Evolutionary conservation across 2,797 vertebrate genomes (phyloP).

Genomic region (Crocodylus rhombifer): DNA sequence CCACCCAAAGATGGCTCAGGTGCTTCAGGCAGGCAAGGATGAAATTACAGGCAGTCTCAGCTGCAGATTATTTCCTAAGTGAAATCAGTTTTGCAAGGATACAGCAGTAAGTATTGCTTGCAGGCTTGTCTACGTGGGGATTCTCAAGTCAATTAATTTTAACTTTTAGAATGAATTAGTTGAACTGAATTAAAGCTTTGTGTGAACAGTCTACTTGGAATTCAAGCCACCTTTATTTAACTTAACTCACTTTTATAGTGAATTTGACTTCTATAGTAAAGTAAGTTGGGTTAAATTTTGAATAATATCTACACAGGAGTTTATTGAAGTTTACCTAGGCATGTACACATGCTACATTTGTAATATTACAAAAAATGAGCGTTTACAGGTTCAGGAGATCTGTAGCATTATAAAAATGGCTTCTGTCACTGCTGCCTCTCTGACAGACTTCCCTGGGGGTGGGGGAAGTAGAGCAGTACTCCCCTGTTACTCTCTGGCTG

Average conservation of each 20-base stretch:
- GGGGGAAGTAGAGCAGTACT: too few species aligned
- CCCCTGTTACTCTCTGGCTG: too few species aligned
- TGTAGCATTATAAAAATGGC: too few species aligned
- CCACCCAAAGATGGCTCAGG: conserved; percentile 22
- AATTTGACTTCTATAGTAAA: not conserved
- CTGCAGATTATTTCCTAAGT: conserved; percentile 44
- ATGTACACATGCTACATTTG: too few species aligned
- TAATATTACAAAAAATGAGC: too few species aligned
- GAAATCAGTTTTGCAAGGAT: conserved; percentile 36
- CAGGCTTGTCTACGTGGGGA: conserved; percentile 2
- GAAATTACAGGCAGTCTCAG: conserved; percentile 47
- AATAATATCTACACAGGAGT: not conserved
- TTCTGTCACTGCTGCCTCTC: too few species aligned
- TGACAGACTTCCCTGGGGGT: too few species aligned
- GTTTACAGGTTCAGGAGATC: too few species aligned
- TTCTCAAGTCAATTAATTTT: not conserved
- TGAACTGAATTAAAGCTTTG: not conserved
- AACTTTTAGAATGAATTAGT: not conserved
- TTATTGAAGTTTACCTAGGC: too few species aligned
- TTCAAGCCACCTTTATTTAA: not conserved
- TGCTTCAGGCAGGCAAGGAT: conserved; percentile 51
- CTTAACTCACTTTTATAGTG: not conserved
- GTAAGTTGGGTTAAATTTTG: not conserved
- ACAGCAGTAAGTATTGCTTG: not conserved
- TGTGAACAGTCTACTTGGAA: fast-evolving